Evolutionary conservation across 2,113 vertebrate species (phyloP).

Genomic region (Aythya baeri): DNA sequence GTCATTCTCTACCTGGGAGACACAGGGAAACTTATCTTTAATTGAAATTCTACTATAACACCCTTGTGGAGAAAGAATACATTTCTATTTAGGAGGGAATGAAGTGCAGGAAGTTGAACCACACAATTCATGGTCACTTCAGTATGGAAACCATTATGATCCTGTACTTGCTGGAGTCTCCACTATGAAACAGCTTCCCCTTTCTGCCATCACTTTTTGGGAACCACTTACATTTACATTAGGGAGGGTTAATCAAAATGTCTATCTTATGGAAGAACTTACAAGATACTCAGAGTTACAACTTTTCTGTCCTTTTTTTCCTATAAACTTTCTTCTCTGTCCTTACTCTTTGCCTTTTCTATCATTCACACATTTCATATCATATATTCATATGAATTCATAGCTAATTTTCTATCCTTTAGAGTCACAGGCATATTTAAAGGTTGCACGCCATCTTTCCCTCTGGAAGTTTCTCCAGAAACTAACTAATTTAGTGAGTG

Average conservation of each 20-base stretch:
- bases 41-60: neutral
- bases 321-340: neutral
- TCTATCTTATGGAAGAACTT: neutral
- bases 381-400: too few relatives aligned
- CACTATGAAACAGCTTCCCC: neutral
- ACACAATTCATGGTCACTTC: neutral
- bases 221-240: neutral
- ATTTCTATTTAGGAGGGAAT: neutral
- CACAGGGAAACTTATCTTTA: neutral
- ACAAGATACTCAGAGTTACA: neutral
- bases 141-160: neutral
- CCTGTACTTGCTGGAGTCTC: neutral
- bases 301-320: neutral
- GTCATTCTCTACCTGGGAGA: neutral
- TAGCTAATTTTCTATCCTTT: neutral
- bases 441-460: neutral
- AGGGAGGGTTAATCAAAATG: neutral
- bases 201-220: neutral
- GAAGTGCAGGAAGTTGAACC: neutral
- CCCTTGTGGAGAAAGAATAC: neutral
- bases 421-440: neutral
- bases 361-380: too few relatives aligned
- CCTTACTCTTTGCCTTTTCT: neutral
- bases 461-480: neutral
- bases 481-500: neutral